Evolutionary conservation across 2,797 vertebrate genomes (phyloP).

Genomic region (Phalloptychus januarius): DNA sequence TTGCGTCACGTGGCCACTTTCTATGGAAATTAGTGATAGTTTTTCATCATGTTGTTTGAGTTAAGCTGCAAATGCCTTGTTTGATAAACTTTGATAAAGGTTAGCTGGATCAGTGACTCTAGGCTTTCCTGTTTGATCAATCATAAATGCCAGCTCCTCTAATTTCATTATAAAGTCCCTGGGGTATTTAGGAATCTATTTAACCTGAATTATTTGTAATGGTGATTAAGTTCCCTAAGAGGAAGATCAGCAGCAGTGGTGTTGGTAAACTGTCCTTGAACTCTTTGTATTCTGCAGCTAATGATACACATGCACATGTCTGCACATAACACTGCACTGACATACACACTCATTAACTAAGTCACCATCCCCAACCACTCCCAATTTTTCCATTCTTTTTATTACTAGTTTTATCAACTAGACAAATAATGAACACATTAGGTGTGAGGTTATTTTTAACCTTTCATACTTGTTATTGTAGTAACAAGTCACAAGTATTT

Average conservation of each 20-base stretch:
- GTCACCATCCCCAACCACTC: not conserved
- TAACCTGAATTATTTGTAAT: slow-evolving; percentile 62
- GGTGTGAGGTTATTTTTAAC: not conserved
- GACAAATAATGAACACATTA: slow-evolving; percentile 16
- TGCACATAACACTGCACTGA: not conserved
- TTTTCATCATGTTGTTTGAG: slow-evolving; percentile 19
- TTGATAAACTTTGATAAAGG: slow-evolving; percentile 59
- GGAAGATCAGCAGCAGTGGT: slow-evolving; percentile 46
- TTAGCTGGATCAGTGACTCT: slow-evolving; percentile 44
- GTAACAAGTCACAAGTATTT: no score
- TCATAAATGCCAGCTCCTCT: slow-evolving; percentile 42
- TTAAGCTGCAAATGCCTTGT: slow-evolving; percentile 47
- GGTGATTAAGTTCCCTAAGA: slow-evolving; percentile 64
- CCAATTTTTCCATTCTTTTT: slow-evolving; percentile 6
- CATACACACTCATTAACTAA: slow-evolving; percentile 8
- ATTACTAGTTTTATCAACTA: slow-evolving; percentile 33
- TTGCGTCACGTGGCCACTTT: slow-evolving; percentile 30
- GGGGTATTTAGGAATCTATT: slow-evolving; percentile 63
- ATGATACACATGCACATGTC: slow-evolving; percentile 9
- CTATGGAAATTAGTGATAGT: slow-evolving; percentile 3
- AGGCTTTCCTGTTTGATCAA: slow-evolving; percentile 56
- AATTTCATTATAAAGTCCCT: slow-evolving; percentile 54
- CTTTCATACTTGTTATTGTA: not conserved
- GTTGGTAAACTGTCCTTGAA: slow-evolving; percentile 69
- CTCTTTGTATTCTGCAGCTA: slow-evolving; percentile 63